Percentiles rank a stretch among this genome's conserved stretches.
Evolutionary conservation across 2,797 vertebrate genomes (phyloP).

Genomic region (Chromis chromis): DNA sequence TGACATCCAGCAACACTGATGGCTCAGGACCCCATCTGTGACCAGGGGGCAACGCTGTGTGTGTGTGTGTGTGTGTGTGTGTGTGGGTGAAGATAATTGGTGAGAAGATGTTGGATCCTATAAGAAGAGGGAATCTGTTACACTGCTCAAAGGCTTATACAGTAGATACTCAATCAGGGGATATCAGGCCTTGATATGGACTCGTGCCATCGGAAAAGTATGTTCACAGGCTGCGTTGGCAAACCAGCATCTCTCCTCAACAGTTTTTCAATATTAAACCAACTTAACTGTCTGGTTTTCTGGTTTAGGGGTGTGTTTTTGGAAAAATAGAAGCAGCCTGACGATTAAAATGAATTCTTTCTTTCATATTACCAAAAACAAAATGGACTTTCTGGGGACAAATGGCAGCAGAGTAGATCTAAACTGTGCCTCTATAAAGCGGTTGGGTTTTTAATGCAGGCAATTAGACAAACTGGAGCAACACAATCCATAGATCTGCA

Average conservation of each 20-base stretch:
- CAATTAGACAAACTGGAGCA: conserved; percentile 14
- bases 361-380: background rate
- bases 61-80: conserved; percentile 29
- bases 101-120: conserved; percentile 58
- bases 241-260: background rate
- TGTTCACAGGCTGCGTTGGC: background rate
- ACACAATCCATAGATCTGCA: background rate
- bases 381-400: background rate
- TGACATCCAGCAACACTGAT: conserved; percentile 78
- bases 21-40: conserved; percentile 78
- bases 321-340: too few relatives aligned
- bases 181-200: background rate
- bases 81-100: conserved; percentile 61
- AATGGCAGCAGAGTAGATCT: background rate
- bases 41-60: conserved; percentile 64
- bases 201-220: background rate
- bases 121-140: conserved; percentile 45
- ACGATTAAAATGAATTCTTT: background rate
- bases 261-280: too few relatives aligned
- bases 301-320: too few relatives aligned
- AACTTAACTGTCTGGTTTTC: too few relatives aligned
- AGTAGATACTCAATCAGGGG: conserved; percentile 19
- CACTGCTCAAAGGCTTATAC: conserved; percentile 40
- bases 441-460: conserved; percentile 2
- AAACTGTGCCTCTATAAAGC: too few relatives aligned